Conservation (phyloP, 2,113 vertebrate species). For the Oreotragus oreotragus region DNA sequence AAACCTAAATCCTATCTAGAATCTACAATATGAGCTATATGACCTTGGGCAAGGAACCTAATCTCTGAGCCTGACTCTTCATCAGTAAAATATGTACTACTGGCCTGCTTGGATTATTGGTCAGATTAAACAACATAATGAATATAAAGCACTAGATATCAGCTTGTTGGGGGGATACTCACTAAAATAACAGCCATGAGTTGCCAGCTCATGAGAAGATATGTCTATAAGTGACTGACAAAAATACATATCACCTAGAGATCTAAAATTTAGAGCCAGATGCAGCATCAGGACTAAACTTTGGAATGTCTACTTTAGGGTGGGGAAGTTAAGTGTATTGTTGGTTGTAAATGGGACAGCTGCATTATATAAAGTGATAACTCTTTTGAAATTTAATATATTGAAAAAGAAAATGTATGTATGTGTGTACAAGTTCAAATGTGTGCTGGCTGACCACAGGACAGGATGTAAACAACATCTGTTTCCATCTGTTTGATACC, state of each 20-base stretch:
- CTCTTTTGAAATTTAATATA: neutral
- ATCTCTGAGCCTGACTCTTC: neutral
- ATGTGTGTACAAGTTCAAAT: neutral
- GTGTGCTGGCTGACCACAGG: neutral
- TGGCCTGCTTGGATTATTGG: neutral
- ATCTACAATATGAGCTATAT: neutral
- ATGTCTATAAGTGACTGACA: neutral
- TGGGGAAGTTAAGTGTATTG: neutral
- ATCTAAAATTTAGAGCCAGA: neutral
- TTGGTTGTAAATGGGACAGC: neutral
- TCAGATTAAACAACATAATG: neutral
- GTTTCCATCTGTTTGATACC: neutral
- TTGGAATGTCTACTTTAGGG: neutral
- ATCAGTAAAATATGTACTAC: neutral
- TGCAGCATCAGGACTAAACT: neutral
- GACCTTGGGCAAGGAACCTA: neutral
- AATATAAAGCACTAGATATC: neutral
- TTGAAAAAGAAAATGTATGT: neutral
- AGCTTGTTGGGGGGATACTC: neutral
- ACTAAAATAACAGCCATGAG: neutral
- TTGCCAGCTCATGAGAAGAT: neutral
- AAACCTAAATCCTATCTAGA: neutral
- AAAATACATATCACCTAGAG: neutral
- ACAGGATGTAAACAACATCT: neutral
- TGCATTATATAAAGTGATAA: neutral